A percentile compares a stretch with the other conserved stretches of the same genome.
Evolutionary conservation across 1,140 invertebrate species (phyloP).

Genomic region (Musca vetustissima): DNA sequence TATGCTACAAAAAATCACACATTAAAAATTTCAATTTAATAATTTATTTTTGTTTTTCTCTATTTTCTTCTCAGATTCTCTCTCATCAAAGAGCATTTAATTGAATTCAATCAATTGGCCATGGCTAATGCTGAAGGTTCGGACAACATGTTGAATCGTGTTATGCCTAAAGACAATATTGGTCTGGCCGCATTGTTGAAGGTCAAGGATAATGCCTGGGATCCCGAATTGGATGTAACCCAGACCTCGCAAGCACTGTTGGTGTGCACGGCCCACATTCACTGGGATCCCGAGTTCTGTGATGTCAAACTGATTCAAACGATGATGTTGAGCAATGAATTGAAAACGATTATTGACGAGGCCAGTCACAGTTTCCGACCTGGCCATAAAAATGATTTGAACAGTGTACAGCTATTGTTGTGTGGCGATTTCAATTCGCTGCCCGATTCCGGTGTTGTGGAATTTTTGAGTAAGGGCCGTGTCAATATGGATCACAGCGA

Average conservation of each 20-base stretch:
- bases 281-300: slow-evolving; percentile 99
- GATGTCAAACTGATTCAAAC: slow-evolving; percentile 99
- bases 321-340: slow-evolving; percentile 97
- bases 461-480: slow-evolving; percentile 87
- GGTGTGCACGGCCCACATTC: slow-evolving; percentile 97
- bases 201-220: slow-evolving; percentile 92
- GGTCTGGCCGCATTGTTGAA: slow-evolving; percentile 92
- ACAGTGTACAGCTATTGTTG: slow-evolving; percentile 88
- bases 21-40: neutral
- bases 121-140: slow-evolving; percentile 98
- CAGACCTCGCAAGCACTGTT: slow-evolving; percentile 83
- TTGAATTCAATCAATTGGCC: slow-evolving; percentile 97
- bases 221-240: slow-evolving; percentile 76
- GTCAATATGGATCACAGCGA: slow-evolving; percentile 91
- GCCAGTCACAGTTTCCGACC: slow-evolving; percentile 64
- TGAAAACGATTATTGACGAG: slow-evolving; percentile 81
- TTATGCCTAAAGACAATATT: slow-evolving; percentile 99
- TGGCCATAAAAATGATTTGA: slow-evolving; percentile 68
- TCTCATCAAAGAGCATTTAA: slow-evolving; percentile 91
- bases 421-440: slow-evolving; percentile 99
- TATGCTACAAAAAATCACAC: slow-evolving; percentile 59
- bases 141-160: slow-evolving; percentile 97
- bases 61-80: slow-evolving; percentile 80
- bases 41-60: neutral
- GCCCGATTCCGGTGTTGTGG: slow-evolving; percentile 96